A percentile compares a stretch with the other conserved stretches of the same genome.
Conservation (phyloP, 2,797 vertebrate species). For the Takifugu rubripes region DNA sequence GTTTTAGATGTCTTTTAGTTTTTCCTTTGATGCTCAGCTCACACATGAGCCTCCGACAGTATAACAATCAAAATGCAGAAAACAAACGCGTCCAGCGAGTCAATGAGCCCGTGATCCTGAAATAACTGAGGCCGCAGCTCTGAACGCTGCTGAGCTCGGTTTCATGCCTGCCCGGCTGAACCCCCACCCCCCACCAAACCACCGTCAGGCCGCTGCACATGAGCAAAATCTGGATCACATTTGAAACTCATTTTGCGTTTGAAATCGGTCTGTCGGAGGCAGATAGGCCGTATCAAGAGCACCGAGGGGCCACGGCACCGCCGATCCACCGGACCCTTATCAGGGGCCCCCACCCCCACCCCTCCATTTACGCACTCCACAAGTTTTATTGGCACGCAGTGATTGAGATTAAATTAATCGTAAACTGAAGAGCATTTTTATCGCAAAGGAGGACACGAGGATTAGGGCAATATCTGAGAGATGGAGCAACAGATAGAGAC, state of each 20-base stretch:
- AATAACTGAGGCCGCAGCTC: conserved; percentile 37
- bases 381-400: conserved; percentile 80
- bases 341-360: conserved; percentile 27
- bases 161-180: conserved; percentile 27
- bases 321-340: conserved; percentile 68
- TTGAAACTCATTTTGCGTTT: conserved; percentile 71
- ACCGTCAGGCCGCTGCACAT: conserved; percentile 62
- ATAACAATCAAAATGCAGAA: conserved; percentile 42
- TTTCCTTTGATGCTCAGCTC: conserved; percentile 10
- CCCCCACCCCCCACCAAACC: conserved; percentile 26
- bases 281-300: conserved; percentile 80
- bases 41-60: conserved; percentile 19
- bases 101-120: conserved; percentile 38
- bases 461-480: conserved; percentile 60
- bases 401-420: conserved; percentile 86
- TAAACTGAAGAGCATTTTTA: conserved; percentile 79
- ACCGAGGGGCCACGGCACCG: conserved; percentile 53
- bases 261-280: conserved; percentile 73
- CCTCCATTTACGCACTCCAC: conserved; percentile 61
- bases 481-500: conserved; percentile 55
- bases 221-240: conserved; percentile 77
- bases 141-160: conserved; percentile 30
- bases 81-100: conserved; percentile 42
- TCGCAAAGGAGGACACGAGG: conserved; percentile 67
- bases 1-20: not conserved